Percentiles rank a stretch among this genome's conserved stretches.
These are phyloP conservation scores for Acanthurus tractus DNA, from an alignment of 2,797 vertebrate species.

Conservation along the genomic window DNA sequence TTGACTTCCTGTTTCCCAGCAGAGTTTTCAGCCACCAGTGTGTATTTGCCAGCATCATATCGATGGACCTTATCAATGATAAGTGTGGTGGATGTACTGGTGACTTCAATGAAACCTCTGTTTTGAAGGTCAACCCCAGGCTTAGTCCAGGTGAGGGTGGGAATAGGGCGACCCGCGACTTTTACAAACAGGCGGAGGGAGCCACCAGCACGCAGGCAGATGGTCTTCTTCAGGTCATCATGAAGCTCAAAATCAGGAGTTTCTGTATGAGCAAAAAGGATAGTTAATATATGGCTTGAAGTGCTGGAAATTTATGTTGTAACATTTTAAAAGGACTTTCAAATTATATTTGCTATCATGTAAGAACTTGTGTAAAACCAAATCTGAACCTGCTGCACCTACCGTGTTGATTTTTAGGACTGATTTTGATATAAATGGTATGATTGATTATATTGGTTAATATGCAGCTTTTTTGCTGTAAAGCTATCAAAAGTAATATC, in stretches of 20 bases:
- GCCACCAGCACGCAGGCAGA: conserved; percentile 94
- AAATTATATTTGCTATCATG: neutral
- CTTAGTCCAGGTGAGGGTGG: conserved; percentile 94
- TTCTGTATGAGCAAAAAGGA: conserved; percentile 84
- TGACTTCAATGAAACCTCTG: conserved; percentile 95
- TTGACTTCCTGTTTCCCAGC: conserved; percentile 96
- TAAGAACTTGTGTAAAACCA: neutral
- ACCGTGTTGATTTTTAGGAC: no score
- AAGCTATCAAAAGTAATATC: neutral
- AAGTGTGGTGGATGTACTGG: conserved; percentile 91
- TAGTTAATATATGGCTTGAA: neutral
- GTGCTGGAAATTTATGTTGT: neutral
- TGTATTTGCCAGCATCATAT: conserved; percentile 97
- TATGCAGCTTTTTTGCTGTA: neutral
- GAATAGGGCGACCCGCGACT: conserved; percentile 92
- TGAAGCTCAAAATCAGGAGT: conserved; percentile 96
- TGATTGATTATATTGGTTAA: neutral
- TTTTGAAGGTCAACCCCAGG: conserved; percentile 91
- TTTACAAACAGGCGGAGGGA: conserved; percentile 92
- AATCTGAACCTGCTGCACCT: neutral
- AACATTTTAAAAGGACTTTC: neutral
- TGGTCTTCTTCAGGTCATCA: conserved; percentile 96
- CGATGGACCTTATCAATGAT: conserved; percentile 97
- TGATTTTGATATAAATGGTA: no score
- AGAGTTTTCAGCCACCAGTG: conserved; percentile 94